Evolutionary conservation across 2,888 invertebrate genomes (phyloP).

Genomic region (Drosophila cognata): DNA sequence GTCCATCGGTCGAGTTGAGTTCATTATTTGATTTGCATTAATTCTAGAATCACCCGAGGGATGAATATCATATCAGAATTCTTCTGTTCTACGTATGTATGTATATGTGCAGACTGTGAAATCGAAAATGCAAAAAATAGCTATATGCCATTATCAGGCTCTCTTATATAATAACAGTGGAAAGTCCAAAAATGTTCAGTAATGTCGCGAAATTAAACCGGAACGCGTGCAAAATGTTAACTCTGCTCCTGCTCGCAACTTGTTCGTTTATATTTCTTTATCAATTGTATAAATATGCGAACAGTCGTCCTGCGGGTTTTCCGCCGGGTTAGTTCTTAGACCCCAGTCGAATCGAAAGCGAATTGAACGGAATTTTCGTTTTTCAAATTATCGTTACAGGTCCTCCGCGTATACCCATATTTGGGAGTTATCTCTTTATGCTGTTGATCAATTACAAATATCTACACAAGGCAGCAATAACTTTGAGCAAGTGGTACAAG

Average conservation of each 20-base stretch:
- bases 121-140: conserved; percentile 6
- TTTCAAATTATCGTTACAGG: conserved; percentile 84
- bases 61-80: conserved; percentile 8
- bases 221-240: conserved; percentile 71
- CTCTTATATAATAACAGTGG: conserved; percentile 6
- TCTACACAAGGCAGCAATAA: conserved; percentile 86
- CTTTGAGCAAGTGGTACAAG: conserved; percentile 87
- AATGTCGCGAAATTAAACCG: conserved; percentile 14
- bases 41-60: not conserved
- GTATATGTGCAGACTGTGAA: not conserved
- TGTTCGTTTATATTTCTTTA: conserved; percentile 83
- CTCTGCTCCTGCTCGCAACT: conserved; percentile 81
- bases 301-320: conserved; percentile 86
- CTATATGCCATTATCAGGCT: conserved; percentile 13
- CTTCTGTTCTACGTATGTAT: not conserved
- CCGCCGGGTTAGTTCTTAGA: conserved; percentile 86
- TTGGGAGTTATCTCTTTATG: conserved; percentile 88
- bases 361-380: conserved; percentile 1
- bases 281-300: conserved; percentile 83
- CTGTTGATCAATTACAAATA: conserved; percentile 86
- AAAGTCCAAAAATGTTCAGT: conserved; percentile 34
- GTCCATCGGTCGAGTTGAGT: not conserved
- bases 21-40: not conserved
- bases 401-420: conserved; percentile 87
- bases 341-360: not conserved